Conservation (phyloP, 2,888 invertebrate species). For the Apodemia zela region DNA sequence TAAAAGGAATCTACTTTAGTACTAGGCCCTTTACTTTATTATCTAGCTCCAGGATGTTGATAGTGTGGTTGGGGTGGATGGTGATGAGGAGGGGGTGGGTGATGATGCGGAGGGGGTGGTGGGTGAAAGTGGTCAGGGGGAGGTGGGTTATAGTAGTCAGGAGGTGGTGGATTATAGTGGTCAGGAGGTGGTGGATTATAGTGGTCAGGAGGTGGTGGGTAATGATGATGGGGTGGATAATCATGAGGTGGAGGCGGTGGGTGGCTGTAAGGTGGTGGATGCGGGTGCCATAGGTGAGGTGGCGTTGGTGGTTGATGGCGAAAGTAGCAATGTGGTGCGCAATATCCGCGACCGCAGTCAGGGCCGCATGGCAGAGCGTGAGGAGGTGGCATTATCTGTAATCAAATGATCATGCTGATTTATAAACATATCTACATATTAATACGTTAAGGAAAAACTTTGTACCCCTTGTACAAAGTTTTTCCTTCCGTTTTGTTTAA, state of each 20-base stretch:
- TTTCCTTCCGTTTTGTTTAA: too few species aligned
- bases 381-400: slow-evolving; percentile 25
- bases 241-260: slow-evolving; percentile 21
- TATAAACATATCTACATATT: too few species aligned
- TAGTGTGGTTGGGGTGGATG: slow-evolving; percentile 20
- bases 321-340: slow-evolving; percentile 28
- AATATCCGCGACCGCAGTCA: slow-evolving; percentile 25
- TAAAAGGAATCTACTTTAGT: too few species aligned
- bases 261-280: slow-evolving; percentile 29
- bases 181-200: slow-evolving; percentile 20
- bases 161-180: slow-evolving; percentile 10
- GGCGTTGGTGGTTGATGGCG: slow-evolving; percentile 23
- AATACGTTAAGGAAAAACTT: too few species aligned
- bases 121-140: slow-evolving; percentile 19
- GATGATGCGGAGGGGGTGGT: slow-evolving; percentile 19
- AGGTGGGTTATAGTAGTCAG: slow-evolving; percentile 12
- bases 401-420: neutral
- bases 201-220: slow-evolving; percentile 19
- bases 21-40: neutral
- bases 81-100: slow-evolving; percentile 19
- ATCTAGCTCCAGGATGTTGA: slow-evolving; percentile 1
- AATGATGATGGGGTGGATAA: slow-evolving; percentile 17
- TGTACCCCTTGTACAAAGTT: too few species aligned
- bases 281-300: slow-evolving; percentile 24
- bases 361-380: slow-evolving; percentile 28